Evolutionary conservation across 64 coral and sea anemone species (phyloP).

Genomic region (Actinia tenebrosa): DNA sequence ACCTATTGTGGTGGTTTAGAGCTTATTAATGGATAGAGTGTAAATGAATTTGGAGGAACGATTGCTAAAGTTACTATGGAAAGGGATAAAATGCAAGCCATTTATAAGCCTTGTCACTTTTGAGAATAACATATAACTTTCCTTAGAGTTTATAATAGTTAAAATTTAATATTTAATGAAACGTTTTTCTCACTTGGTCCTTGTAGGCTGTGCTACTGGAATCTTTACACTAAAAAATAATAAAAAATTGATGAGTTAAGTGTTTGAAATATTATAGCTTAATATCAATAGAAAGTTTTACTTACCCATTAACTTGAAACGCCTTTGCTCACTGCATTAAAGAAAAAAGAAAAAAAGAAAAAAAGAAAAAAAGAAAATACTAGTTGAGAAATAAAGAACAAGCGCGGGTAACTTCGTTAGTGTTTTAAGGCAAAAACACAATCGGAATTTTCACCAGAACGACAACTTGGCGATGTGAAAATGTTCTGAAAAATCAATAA

Average conservation of each 20-base stretch:
- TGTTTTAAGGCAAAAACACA: neutral
- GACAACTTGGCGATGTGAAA: neutral
- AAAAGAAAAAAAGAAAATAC: no score
- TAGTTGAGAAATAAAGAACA: no score
- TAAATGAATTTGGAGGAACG: no score
- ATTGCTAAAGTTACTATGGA: no score
- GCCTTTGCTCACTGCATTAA: no score
- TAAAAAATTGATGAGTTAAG: neutral
- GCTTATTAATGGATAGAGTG: no score
- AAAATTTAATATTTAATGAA: neutral
- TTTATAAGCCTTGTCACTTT: no score
- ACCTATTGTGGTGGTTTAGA: no score
- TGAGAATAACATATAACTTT: no score
- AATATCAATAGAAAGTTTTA: neutral
- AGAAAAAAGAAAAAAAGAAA: no score
- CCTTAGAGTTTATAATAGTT: no score
- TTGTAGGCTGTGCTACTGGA: neutral
- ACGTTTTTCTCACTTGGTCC: neutral
- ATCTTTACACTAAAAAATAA: neutral
- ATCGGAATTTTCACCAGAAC: neutral
- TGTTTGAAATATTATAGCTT: neutral
- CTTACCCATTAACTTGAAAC: neutral
- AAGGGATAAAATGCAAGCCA: no score
- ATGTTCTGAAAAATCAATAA: neutral
- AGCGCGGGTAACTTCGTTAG: neutral